Evolutionary conservation across 2,113 vertebrate species (phyloP), one percentile per base, ranked within the genome.

Genomic region (Loxodonta africana): DNA sequence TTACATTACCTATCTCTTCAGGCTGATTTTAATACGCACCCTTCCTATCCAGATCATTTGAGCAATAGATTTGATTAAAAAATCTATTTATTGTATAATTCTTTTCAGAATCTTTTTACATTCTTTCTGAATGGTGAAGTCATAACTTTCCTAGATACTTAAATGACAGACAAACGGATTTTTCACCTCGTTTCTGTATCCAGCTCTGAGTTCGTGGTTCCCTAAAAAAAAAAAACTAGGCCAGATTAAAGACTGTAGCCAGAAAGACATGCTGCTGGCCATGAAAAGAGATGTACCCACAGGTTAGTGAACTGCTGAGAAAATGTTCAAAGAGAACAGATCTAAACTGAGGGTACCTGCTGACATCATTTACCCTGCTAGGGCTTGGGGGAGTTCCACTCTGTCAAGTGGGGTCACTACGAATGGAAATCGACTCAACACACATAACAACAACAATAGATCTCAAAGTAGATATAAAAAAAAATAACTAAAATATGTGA

Each of bases 321-420:
- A 87, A 90, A 80, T 69, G 18, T 84, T 95, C 25, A 57, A 26
- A 20, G 11, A 95, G 90, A 92, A 81, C 30, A 93, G 78, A 33
- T 15, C 1, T 15, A 81, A 83, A 93, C 41, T 85, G 60, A 73
- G 85, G 26, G 8, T 95, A 7, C 48, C 21, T 91, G 3, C 84
- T 51, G 57, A 63, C 63, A 63, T 76, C 90, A 90, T 90, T 83
- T 92, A 62, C 2, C 48, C 23, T 46, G 23, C 1, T 8, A 33
- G 5, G 28, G 4, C 63, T 65, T 65, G 26, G 10, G 25, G 23
- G 63, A 65, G 26, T 65, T 57, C 53, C 53, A 65, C 26, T 65
- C 23, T 65, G 63, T 65, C 62, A 65, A 8, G 9, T 65, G 63
- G 26, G 7, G 26, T 65, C 63, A 65, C 26, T 25, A 65, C 28